Base-by-base conservation (phyloP, 2,113 vertebrate genomes). In the Formicarius rufipectus region DNA sequence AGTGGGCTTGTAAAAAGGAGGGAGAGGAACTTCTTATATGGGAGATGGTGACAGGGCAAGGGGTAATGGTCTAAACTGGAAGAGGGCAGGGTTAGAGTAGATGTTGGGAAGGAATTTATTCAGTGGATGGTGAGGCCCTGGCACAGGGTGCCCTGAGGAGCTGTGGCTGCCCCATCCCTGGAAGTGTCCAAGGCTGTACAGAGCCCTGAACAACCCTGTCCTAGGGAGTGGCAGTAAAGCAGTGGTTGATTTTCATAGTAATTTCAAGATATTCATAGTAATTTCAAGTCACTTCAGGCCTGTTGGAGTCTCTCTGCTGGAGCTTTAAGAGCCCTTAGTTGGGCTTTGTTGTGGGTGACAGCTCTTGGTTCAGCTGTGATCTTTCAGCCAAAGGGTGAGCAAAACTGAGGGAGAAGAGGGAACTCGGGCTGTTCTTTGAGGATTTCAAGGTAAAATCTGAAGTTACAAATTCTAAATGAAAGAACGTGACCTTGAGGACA, bases 61-160 rank as follows among this genome's bases (percentile, higher is more conserved):
- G 20, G 33, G 5, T 16, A 62, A 22, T 35, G 39, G n/a, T 6
- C 53, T 7, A 40, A 35, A 47, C 28, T 68, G 28, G 39, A 7
- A 60, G 24, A 52, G 15, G 45, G n/a, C 23, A 39, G 53, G 6
- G 24, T 53, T 45, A 24, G 21, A 15, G 8, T 2, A 12, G 55
- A 22, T 68, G 20, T 10, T 25, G 17, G 14, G 30, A 62, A 5
- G 14, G 40, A 68, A 15, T 40, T 83, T n/a, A 40, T 76, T 89
- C 24, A 55, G 20, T 40, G 47, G 39, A 7, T 47, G 45, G 5
- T 0, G 0, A 74, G 25, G 45, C 39, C 28, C 19, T 60, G 69
- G 45, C 16, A 68, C 39, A 60, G 45, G 23, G 14, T 68, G n/a
- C 24, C 52, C 52, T 59, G 69, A 67, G 69, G 0, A 52, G 19